Evolutionary conservation across 2,113 vertebrate genomes (phyloP).

Genomic region (Pseudorasbora parva): DNA sequence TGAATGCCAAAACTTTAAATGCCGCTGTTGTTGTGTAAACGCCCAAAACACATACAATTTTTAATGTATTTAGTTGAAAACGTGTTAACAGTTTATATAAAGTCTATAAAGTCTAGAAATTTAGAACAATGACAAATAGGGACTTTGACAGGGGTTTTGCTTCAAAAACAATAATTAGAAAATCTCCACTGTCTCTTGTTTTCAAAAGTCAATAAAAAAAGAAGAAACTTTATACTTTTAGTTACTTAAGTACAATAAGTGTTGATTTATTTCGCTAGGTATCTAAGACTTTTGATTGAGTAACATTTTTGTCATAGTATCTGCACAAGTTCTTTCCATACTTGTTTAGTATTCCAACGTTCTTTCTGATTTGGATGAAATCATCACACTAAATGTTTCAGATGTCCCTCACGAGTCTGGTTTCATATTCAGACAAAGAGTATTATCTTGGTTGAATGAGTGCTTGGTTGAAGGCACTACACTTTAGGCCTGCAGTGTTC

Average conservation of each 20-base stretch:
- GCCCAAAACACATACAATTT: too few species aligned
- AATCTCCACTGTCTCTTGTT: background rate
- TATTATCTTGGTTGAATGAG: slow-evolving; percentile 18
- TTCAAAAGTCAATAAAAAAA: background rate
- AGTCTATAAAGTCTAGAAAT: background rate
- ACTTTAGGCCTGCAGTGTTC: slow-evolving; percentile 20
- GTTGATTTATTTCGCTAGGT: background rate
- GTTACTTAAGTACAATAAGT: too few species aligned
- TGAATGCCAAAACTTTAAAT: too few species aligned
- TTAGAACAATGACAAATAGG: background rate
- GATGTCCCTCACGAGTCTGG: background rate
- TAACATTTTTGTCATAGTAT: too few species aligned
- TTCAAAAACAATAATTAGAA: background rate
- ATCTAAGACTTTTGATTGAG: too few species aligned
- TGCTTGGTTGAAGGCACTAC: slow-evolving; percentile 25
- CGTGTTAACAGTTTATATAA: too few species aligned
- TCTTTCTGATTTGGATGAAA: slow-evolving; percentile 5
- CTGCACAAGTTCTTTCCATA: background rate
- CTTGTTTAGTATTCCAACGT: background rate
- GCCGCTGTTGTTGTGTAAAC: too few species aligned
- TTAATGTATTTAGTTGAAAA: too few species aligned
- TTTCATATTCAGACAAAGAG: slow-evolving; percentile 31
- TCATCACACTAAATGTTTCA: slow-evolving; percentile 1
- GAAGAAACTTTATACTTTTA: too few species aligned
- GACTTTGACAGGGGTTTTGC: background rate